Conservation (phyloP, 2,797 vertebrate genomes). For the Lagodon rhomboides region DNA sequence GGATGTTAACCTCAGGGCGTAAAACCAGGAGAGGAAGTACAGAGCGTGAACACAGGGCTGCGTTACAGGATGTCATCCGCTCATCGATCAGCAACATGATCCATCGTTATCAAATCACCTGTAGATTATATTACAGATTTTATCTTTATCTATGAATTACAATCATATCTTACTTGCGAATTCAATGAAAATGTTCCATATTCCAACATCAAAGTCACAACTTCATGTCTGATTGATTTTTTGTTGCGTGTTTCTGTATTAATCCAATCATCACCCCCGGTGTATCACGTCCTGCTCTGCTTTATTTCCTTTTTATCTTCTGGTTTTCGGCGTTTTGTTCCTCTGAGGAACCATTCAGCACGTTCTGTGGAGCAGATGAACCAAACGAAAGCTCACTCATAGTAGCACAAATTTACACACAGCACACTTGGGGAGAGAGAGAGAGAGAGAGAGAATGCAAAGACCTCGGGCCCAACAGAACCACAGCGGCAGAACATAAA, state of each 20-base stretch:
- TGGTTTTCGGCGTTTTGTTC: slow-evolving; percentile 41
- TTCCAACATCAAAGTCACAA: background rate
- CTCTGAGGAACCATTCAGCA: slow-evolving; percentile 50
- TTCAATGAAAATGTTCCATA: background rate
- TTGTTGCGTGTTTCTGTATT: background rate
- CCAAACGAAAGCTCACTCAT: slow-evolving; percentile 58
- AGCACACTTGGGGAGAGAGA: slow-evolving; percentile 38
- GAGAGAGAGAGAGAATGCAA: slow-evolving; percentile 68
- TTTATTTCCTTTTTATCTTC: slow-evolving; percentile 21
- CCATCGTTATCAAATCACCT: background rate
- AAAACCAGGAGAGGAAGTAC: slow-evolving; percentile 25
- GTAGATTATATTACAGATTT: background rate
- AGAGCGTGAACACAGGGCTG: slow-evolving; percentile 29
- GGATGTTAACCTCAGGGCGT: slow-evolving; percentile 19
- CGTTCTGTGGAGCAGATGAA: slow-evolving; percentile 61
- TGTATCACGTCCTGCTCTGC: background rate
- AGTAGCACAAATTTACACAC: slow-evolving; percentile 63
- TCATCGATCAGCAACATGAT: background rate
- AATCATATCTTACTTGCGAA: background rate
- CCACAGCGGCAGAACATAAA: background rate
- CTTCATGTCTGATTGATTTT: background rate
- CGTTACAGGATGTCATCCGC: background rate
- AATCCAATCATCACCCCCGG: background rate
- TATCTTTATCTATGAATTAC: no score
- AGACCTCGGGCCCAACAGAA: slow-evolving; percentile 61